Percentiles rank a stretch among this genome's conserved stretches.
These are phyloP conservation scores for Tholera decimalis DNA, from an alignment of 2,888 invertebrate genomes.

Conservation along the genomic window DNA sequence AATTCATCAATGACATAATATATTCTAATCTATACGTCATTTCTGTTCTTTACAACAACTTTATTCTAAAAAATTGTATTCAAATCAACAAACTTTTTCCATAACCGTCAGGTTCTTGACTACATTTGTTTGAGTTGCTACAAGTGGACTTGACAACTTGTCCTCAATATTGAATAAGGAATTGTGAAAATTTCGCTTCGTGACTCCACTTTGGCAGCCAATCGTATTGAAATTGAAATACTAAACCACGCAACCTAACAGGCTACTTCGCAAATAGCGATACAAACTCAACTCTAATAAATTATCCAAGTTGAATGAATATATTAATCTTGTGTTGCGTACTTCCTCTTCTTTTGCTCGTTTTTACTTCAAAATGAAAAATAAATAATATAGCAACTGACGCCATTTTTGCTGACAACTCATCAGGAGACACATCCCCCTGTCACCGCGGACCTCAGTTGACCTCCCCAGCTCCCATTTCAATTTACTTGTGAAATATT, in stretches of 20 bases:
- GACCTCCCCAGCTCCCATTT: constrained; percentile 61
- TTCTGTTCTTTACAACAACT: constrained; percentile 7
- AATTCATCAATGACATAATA: constrained; percentile 1
- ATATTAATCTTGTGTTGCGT: constrained; percentile 34
- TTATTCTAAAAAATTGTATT: constrained; percentile 48
- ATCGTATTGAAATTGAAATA: constrained; percentile 54
- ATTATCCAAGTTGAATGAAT: constrained; percentile 46
- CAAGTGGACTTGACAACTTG: constrained; percentile 72
- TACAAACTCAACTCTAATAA: constrained; percentile 31
- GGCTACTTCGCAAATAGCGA: constrained; percentile 25
- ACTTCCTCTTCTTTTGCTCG: constrained; percentile 21
- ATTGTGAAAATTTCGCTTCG: constrained; percentile 56
- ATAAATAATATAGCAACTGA: constrained; percentile 48
- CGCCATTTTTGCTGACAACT: constrained; percentile 55
- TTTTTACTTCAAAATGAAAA: constrained; percentile 44
- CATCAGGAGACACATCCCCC: constrained; percentile 45
- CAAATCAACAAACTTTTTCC: constrained; percentile 75
- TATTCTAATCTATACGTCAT: constrained; percentile 17
- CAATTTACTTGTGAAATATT: constrained; percentile 78
- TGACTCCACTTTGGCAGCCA: constrained; percentile 46
- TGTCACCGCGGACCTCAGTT: constrained; percentile 37
- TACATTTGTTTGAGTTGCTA: constrained; percentile 75
- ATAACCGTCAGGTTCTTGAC: constrained; percentile 70
- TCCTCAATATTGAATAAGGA: constrained; percentile 71
- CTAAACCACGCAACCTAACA: constrained; percentile 33